Base-by-base conservation (phyloP, 2,113 vertebrate species). In the Patagioenas fasciata region DNA sequence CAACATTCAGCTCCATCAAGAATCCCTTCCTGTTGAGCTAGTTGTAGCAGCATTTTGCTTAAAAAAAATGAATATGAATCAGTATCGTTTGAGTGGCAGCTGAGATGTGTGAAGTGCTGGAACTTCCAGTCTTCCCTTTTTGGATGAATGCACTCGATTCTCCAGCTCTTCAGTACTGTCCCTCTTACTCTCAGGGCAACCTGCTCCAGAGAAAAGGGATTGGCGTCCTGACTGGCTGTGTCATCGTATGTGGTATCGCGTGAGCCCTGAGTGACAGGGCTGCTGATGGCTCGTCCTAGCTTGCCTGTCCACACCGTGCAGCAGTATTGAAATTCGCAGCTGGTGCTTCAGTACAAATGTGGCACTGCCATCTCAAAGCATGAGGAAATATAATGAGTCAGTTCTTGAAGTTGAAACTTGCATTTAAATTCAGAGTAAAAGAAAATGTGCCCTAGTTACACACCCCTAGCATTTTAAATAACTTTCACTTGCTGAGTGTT, bases 181-280 rank as follows among this genome's bases (percentile, higher is more conserved):
- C 16, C 12, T 42, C 5, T 12, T 47, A 18, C 3, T 62, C 7
- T 67, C 3, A 57, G 21, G 26, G 16, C 16, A 75, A 0, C 15
- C 4, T 60, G 15, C 32, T 70, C 5, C 34, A 50, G 48, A 44
- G n/a, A 26, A 64, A 25, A 53, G 23, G 21, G 82, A 29, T 1
- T 44, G 31, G 32, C 13, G 11, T 78, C 9, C 26, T 88, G 56
- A 15, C 24, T 50, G 53, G 1, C 17, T 34, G 13, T 85, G 18
- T 44, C 18, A 40, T 31, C 0, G 0, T 47, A 9, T 3, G 5
- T 0, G 0, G 23, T 60, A 5, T 5, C 2, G 7, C 64, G 13
- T 56, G 57, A 87, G 23, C 18, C 24, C 10, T 0, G 2, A n/a
- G 19, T 62, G 31, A 26, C 15, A 24, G 47, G 47, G 38, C 38